Evolutionary conservation across 2,888 invertebrate species (phyloP), one percentile per base, ranked within the genome.

Genomic region (Lasioglossum zephyrum): DNA sequence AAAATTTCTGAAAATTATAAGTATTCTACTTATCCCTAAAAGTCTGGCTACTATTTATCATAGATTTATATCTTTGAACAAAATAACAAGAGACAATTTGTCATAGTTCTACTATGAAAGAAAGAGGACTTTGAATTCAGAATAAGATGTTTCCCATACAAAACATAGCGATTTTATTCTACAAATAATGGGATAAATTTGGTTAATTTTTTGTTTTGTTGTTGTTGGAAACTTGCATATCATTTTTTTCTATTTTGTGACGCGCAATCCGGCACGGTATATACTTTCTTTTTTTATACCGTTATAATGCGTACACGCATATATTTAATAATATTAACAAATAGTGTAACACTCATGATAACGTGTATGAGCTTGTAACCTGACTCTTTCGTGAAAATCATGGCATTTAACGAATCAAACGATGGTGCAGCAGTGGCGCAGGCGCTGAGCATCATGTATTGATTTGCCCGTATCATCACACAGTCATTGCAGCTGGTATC

Each of bases 101-200:
- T 41, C 87, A 81, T 79, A 84, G 69, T 82, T 82, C 81, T 90
- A 88, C 87, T 81, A 88, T 76, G 86, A 90, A 91, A 89, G 86
- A 90, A 91, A 70, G 85, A 91, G 90, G 90, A 91, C 82, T 91
- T 85, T 72, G 79, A 88, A 90, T 87, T 89, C 83, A 88, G 86
- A 91, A 91, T 90, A 88, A 91, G 88, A 85, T 91, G 82, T 88
- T 90, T 94, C 95, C 94, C 95, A 95, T 95, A 95, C 92, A 95
- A 95, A 95, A 95, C 95, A 95, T 95, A 95, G 94, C 93, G 94
- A 94, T 94, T 95, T 95, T 95, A 95, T 95, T 95, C 95, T 95
- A 95, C 94, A 95, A 94, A 94, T 94, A 94, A 95, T 95, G 93
- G 94, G 94, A 94, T 94, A 93, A 93, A 93, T 93, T 93, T 92